phyloP scores from a whole-genome alignment of 2,797 vertebrate species.

The Halcyon leucocephala region DNA sequence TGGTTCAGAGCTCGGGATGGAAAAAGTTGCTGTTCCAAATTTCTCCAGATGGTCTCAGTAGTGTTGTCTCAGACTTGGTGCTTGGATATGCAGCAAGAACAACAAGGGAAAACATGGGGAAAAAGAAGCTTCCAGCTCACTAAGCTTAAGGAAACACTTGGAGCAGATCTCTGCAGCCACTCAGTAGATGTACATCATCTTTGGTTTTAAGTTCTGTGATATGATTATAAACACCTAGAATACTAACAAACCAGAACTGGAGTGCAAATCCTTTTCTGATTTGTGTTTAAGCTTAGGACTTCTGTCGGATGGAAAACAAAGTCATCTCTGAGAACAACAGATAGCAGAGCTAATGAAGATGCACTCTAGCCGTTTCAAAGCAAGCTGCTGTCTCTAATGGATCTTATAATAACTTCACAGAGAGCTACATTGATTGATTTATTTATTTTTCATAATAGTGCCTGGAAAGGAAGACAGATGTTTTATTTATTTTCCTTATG shows the following conservation, averaged over 20 bases:
- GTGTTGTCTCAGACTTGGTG: not conserved
- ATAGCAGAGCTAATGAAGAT: not conserved
- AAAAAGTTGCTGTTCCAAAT: not conserved
- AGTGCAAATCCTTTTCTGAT: not conserved
- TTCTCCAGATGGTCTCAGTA: not conserved
- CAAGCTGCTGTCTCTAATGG: slow-evolving; percentile 11
- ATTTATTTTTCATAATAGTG: not conserved
- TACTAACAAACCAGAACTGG: not conserved
- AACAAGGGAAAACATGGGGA: not conserved
- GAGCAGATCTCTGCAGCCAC: not conserved
- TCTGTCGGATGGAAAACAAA: not conserved
- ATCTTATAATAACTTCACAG: not conserved
- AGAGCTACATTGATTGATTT: not conserved
- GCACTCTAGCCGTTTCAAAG: not conserved
- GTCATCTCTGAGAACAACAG: not conserved
- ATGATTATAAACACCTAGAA: not conserved
- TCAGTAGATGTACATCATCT: not conserved
- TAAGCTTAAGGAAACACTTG: not conserved
- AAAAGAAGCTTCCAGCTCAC: not conserved
- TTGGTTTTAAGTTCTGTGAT: not conserved
- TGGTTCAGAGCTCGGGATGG: not conserved
- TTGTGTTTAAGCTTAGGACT: not conserved
- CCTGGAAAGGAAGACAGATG: not conserved
- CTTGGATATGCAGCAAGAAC: not conserved
- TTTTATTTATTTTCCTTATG: not conserved